phyloP scores from a whole-genome alignment of 2,888 invertebrate species.

The Brachyopa scutellaris region DNA sequence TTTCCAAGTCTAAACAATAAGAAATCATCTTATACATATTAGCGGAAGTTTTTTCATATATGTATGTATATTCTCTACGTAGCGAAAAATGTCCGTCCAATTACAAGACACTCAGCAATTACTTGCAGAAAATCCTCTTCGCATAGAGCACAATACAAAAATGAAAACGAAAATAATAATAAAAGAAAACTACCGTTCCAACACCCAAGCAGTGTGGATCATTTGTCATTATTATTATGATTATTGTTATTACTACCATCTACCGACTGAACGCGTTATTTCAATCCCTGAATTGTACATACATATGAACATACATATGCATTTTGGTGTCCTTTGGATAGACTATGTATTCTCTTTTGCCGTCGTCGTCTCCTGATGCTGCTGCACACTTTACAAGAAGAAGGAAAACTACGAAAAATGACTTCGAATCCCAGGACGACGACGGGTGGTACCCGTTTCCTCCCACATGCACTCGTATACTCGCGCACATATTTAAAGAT shows the following conservation, averaged over 20 bases:
- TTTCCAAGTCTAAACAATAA: too few species aligned
- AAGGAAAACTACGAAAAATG: slow-evolving; percentile 27
- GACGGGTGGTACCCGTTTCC: neutral
- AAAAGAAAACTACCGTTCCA: slow-evolving; percentile 59
- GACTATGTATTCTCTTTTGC: slow-evolving; percentile 9
- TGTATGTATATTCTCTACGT: slow-evolving; percentile 41
- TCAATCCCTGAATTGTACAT: slow-evolving; percentile 57
- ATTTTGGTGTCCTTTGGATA: slow-evolving; percentile 43
- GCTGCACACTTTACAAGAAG: neutral
- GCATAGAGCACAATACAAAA: slow-evolving; percentile 44
- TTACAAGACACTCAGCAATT: slow-evolving; percentile 69
- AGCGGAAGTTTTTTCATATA: too few species aligned
- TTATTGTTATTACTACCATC: slow-evolving; percentile 69
- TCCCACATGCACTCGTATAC: neutral
- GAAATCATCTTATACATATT: too few species aligned
- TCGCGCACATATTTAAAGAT: slow-evolving; percentile 22
- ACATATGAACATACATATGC: slow-evolving; percentile 58
- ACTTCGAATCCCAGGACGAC: slow-evolving; percentile 27
- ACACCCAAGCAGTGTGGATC: slow-evolving; percentile 63
- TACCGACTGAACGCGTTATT: slow-evolving; percentile 61
- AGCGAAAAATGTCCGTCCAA: slow-evolving; percentile 55
- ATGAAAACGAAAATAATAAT: slow-evolving; percentile 66
- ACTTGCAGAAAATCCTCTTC: slow-evolving; percentile 61
- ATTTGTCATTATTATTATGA: slow-evolving; percentile 72
- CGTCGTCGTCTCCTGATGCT: neutral